Conservation (phyloP, 2,888 invertebrate species). For the Rotaria magnacalcarata region DNA sequence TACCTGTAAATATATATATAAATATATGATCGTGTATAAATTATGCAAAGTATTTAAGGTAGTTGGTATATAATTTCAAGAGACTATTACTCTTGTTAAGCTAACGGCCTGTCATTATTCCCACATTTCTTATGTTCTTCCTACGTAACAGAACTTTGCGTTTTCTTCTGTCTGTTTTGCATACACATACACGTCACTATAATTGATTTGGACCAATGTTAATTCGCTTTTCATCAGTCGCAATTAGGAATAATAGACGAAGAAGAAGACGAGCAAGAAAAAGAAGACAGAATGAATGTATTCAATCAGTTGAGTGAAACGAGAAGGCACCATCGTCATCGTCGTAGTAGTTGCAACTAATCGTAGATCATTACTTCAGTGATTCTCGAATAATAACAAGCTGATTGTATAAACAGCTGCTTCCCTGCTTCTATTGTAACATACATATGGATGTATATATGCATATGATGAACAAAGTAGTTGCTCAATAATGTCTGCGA, state of each 20-base stretch:
- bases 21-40: background rate
- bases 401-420: background rate
- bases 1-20: background rate
- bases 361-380: background rate
- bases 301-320: background rate
- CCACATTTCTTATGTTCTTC: constrained; percentile 13
- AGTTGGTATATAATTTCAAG: background rate
- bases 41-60: background rate
- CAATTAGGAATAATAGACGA: constrained; percentile 6
- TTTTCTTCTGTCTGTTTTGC: constrained; percentile 14
- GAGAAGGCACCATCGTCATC: background rate
- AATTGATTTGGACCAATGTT: constrained; percentile 22
- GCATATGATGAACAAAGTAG: no score
- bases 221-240: constrained; percentile 5
- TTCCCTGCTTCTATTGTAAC: background rate
- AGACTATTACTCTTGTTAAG: constrained; percentile 7
- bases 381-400: background rate
- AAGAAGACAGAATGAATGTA: background rate
- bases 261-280: background rate
- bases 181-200: background rate
- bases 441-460: no score
- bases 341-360: background rate
- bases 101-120: constrained; percentile 13
- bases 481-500: background rate
- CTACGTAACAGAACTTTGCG: constrained; percentile 7